phyloP scores from a whole-genome alignment of 2,888 invertebrate genomes.

The Archaeoteleia sp. region DNA sequence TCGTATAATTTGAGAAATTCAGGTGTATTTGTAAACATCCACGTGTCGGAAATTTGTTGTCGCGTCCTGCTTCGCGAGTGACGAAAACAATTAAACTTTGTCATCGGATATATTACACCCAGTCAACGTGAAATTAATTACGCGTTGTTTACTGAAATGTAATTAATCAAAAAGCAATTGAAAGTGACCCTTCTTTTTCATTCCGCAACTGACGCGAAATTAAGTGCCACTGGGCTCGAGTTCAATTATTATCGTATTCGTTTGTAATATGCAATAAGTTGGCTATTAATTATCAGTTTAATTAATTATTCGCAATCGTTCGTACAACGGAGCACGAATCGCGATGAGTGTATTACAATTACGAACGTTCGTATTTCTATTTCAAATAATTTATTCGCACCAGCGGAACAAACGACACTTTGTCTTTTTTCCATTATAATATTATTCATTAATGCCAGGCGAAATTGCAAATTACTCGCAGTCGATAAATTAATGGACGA shows the following conservation, averaged over 20 bases:
- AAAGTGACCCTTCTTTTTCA: neutral
- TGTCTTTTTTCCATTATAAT: too few species aligned
- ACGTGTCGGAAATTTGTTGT: constrained; percentile 2
- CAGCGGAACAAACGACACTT: too few species aligned
- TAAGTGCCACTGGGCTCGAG: neutral
- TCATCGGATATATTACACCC: constrained; percentile 8
- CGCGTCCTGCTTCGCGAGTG: constrained; percentile 1
- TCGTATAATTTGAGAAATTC: too few species aligned
- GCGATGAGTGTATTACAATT: too few species aligned
- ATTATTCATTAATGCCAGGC: too few species aligned
- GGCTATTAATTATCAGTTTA: constrained; percentile 4
- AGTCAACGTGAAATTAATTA: constrained; percentile 19
- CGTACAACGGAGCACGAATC: too few species aligned
- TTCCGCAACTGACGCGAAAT: neutral
- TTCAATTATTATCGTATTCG: constrained; percentile 5
- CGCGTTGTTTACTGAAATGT: constrained; percentile 7
- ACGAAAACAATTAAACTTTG: constrained; percentile 15
- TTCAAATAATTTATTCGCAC: too few species aligned
- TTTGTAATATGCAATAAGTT: neutral
- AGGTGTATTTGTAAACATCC: too few species aligned
- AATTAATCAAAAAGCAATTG: constrained; percentile 16
- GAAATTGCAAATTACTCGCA: too few species aligned
- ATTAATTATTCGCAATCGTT: constrained; percentile 1
- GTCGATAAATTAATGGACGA: too few species aligned
- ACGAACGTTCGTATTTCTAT: too few species aligned